Evolutionary conservation across 2,113 vertebrate species (phyloP).

Genomic region (Paradisaea rubra): DNA sequence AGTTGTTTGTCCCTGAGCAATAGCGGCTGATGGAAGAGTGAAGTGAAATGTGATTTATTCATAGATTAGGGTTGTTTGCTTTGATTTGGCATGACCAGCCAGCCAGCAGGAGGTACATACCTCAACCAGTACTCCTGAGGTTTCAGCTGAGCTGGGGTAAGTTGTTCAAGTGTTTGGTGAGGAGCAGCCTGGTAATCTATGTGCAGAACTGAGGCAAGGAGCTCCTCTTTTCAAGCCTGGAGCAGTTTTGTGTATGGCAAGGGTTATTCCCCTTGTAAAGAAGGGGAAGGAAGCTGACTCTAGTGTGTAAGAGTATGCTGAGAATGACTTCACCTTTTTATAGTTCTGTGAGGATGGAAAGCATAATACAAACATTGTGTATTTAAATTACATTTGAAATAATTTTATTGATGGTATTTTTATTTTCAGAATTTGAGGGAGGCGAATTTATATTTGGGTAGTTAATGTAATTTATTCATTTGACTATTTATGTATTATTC

Average conservation of each 20-base stretch:
- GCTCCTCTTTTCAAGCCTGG: background rate
- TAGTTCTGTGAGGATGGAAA: background rate
- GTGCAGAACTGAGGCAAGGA: background rate
- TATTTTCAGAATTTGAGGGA: background rate
- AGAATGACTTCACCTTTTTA: background rate
- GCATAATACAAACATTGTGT: background rate
- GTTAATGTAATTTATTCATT: background rate
- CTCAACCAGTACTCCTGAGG: background rate
- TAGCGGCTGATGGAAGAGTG: background rate
- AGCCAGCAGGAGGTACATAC: background rate
- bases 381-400: background rate
- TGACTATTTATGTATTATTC: background rate
- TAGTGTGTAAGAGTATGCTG: background rate
- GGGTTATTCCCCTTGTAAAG: background rate
- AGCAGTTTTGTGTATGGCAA: background rate
- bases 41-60: background rate
- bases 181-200: background rate
- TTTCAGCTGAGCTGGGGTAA: background rate
- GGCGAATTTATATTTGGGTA: background rate
- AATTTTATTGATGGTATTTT: background rate
- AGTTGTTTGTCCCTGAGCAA: background rate
- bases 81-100: background rate
- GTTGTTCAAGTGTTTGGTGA: background rate
- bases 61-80: background rate
- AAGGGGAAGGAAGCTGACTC: background rate